Percentiles rank a stretch among this genome's conserved stretches.
These are phyloP conservation scores for Lethenteron reissneri DNA, from an alignment of 2,113 vertebrate species.

Conservation along the genomic window DNA sequence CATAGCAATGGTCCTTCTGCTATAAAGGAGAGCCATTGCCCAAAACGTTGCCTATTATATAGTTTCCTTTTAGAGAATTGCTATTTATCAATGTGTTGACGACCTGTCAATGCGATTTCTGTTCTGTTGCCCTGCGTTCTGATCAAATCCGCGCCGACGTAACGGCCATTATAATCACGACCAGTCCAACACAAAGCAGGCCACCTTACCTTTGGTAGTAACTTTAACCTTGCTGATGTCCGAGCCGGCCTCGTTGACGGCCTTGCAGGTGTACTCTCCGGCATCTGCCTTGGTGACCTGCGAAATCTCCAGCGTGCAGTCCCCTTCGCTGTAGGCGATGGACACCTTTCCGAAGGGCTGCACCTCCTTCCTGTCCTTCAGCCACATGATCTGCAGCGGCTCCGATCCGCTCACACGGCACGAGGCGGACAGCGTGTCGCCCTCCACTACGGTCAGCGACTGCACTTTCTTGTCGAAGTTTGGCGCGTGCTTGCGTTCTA, in stretches of 20 bases:
- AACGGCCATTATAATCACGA: no score
- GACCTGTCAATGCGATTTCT: no score
- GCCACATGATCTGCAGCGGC: slow-evolving; percentile 68
- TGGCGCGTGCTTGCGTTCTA: slow-evolving; percentile 62
- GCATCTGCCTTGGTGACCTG: slow-evolving; percentile 33
- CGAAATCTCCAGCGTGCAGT: slow-evolving; percentile 46
- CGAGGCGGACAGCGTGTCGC: slow-evolving; percentile 40
- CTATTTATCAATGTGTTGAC: no score
- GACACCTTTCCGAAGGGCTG: slow-evolving; percentile 37
- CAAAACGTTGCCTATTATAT: no score
- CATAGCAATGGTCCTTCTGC: no score
- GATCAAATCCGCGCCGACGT: no score
- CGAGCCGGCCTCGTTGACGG: slow-evolving; percentile 46
- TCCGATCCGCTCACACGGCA: slow-evolving; percentile 58
- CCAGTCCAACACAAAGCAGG: background rate
- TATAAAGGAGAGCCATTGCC: no score
- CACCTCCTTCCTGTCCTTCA: slow-evolving; percentile 68
- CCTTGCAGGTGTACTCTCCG: slow-evolving; percentile 84
- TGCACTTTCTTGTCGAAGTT: slow-evolving; percentile 61
- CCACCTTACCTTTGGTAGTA: slow-evolving; percentile 51
- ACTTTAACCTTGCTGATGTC: slow-evolving; percentile 60
- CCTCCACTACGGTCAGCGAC: slow-evolving; percentile 36
- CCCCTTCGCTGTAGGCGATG: slow-evolving; percentile 52
- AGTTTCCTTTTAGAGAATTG: no score
- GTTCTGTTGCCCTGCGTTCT: no score